Percentiles rank a stretch among this genome's conserved stretches.
Evolutionary conservation across 2,797 vertebrate genomes (phyloP).

Genomic region (Manis pentadactyla): DNA sequence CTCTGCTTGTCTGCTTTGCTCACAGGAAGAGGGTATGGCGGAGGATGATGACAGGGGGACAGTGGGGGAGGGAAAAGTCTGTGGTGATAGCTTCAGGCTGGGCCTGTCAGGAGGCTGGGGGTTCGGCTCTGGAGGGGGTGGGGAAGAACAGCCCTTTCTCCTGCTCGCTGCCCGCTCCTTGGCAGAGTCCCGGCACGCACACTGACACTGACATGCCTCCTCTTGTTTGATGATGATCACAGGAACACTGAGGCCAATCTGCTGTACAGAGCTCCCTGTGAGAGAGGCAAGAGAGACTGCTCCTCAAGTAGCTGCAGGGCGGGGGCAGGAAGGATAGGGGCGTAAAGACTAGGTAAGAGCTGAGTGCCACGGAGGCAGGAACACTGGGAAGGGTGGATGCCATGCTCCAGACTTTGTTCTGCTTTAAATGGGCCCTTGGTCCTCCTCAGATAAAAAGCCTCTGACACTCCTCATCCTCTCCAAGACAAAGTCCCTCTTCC

Average conservation of each 20-base stretch:
- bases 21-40: conserved; percentile 82
- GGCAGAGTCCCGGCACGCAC: conserved; percentile 95
- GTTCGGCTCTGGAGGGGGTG: conserved; percentile 73
- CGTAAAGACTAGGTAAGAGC: background rate
- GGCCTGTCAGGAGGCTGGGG: conserved; percentile 82
- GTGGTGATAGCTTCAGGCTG: conserved; percentile 80
- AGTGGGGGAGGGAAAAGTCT: conserved; percentile 84
- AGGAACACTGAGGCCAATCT: conserved; percentile 98
- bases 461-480: background rate
- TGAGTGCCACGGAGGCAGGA: background rate
- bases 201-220: conserved; percentile 98
- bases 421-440: background rate
- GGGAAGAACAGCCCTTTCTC: conserved; percentile 88
- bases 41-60: conserved; percentile 76
- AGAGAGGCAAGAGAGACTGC: conserved; percentile 78
- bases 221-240: conserved; percentile 99
- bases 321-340: background rate
- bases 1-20: conserved; percentile 84
- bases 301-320: conserved; percentile 52
- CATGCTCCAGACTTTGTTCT: background rate
- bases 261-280: conserved; percentile 95
- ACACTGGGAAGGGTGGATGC: background rate
- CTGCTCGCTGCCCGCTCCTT: conserved; percentile 91
- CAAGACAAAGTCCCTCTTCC: background rate
- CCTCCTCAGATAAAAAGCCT: background rate